These are phyloP conservation scores for Bambusicola thoracicus DNA, from an alignment of 2,113 vertebrate species.

Conservation along the genomic window DNA sequence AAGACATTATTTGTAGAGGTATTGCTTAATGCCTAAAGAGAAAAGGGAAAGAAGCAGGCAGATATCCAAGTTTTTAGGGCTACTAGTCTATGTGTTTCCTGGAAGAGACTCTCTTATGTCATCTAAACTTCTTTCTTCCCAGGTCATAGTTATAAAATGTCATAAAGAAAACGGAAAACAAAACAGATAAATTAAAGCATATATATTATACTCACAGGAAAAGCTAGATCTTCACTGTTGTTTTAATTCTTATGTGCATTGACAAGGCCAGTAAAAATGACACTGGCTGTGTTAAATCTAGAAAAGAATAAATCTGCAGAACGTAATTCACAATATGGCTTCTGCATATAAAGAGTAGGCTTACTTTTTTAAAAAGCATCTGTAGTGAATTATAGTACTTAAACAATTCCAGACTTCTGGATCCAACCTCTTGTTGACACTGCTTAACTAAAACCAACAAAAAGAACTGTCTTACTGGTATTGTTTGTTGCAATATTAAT, in stretches of 20 bases:
- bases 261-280: neutral
- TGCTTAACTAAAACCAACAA: slow-evolving; percentile 66
- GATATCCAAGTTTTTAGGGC: neutral
- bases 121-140: neutral
- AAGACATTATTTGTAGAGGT: neutral
- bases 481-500: slow-evolving; percentile 70
- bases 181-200: neutral
- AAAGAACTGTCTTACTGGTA: slow-evolving; percentile 34
- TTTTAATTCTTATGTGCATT: slow-evolving; percentile 16
- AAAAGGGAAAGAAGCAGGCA: neutral
- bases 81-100: neutral
- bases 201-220: neutral
- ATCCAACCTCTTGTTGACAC: slow-evolving; percentile 34
- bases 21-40: neutral
- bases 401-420: slow-evolving; percentile 16
- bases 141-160: neutral
- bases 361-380: neutral
- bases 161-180: neutral
- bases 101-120: neutral
- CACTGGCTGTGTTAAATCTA: neutral
- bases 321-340: slow-evolving; percentile 2
- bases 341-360: neutral
- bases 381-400: slow-evolving; percentile 49
- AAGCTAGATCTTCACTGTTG: neutral
- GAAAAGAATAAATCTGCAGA: neutral